A percentile compares a stretch with the other conserved stretches of the same genome.
These are phyloP conservation scores for Mus spicilegus DNA, from an alignment of 2,113 vertebrate species.

Conservation along the genomic window DNA sequence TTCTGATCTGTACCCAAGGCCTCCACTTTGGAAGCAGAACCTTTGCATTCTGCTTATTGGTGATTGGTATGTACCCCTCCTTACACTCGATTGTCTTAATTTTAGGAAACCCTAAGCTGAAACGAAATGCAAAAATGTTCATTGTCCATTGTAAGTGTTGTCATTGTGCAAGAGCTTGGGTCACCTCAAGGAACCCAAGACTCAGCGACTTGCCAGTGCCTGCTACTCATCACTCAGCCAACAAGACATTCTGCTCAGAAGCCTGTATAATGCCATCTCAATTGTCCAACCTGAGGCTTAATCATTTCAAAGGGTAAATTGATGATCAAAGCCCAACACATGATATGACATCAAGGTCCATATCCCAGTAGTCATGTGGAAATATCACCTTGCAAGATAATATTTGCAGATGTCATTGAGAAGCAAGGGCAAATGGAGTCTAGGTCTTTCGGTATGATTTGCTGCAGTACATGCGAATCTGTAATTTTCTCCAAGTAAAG, in stretches of 20 bases:
- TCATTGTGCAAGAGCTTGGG: background rate
- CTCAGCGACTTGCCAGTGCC: accelerated
- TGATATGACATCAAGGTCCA: too few relatives aligned
- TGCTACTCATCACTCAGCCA: background rate
- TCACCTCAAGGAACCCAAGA: accelerated
- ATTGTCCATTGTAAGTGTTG: background rate
- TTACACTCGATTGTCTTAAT: conserved; percentile 68
- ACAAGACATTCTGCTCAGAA: too few relatives aligned
- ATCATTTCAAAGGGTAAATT: background rate
- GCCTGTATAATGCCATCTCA: background rate
- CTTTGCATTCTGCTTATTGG: accelerated
- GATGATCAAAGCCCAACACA: background rate
- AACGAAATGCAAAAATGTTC: background rate
- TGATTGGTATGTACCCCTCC: background rate
- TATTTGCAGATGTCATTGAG: background rate
- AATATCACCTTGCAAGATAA: background rate
- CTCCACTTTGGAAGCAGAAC: accelerated
- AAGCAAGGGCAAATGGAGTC: accelerated
- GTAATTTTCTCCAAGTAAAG: background rate
- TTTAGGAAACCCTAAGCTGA: conserved; percentile 68
- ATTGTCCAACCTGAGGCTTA: background rate
- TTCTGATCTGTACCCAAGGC: accelerated
- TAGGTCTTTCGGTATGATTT: background rate
- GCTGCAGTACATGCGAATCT: background rate
- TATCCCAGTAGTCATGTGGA: background rate